A percentile compares a stretch with the other conserved stretches of the same genome.
Evolutionary conservation across 2,797 vertebrate genomes (phyloP).

Genomic region (Cyprinodon diabolis): DNA sequence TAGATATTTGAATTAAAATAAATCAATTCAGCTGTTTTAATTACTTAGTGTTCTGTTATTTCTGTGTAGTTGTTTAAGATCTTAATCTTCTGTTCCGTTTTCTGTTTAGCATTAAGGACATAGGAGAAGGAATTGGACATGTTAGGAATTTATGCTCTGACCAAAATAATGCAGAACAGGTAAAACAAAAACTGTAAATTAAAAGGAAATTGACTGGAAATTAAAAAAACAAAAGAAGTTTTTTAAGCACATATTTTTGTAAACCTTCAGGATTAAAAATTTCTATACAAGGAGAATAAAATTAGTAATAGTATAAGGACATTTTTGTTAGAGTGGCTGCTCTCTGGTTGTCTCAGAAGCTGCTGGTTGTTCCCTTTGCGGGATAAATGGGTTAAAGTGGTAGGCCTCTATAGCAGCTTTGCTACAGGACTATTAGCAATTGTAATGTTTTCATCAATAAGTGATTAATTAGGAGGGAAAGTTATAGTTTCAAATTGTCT

Average conservation of each 20-base stretch:
- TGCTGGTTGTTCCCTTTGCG: not conserved
- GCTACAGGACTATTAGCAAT: not conserved
- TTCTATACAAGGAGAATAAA: not conserved
- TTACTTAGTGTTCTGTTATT: not conserved
- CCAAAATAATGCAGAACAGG: not conserved
- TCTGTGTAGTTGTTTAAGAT: not conserved
- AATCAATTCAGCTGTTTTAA: too few relatives aligned
- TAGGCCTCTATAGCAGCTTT: slow-evolving; percentile 2
- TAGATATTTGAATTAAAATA: not conserved
- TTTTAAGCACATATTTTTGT: not conserved
- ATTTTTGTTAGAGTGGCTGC: not conserved
- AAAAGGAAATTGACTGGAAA: not conserved
- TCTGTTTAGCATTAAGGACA: slow-evolving; percentile 31
- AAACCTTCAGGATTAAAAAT: not conserved
- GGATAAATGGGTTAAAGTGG: not conserved
- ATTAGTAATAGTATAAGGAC: not conserved
- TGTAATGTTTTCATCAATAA: slow-evolving; percentile 18
- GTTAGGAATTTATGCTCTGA: slow-evolving; percentile 1
- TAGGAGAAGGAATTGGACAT: not conserved
- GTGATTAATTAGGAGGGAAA: slow-evolving; percentile 12
- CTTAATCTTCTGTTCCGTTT: slow-evolving; percentile 1
- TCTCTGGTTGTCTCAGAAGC: not conserved
- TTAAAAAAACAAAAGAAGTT: too few relatives aligned
- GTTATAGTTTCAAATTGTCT: slow-evolving; percentile 14
- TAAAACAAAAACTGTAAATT: not conserved